Conservation (phyloP, 2,113 vertebrate species). For the Rhipidura dahli region DNA sequence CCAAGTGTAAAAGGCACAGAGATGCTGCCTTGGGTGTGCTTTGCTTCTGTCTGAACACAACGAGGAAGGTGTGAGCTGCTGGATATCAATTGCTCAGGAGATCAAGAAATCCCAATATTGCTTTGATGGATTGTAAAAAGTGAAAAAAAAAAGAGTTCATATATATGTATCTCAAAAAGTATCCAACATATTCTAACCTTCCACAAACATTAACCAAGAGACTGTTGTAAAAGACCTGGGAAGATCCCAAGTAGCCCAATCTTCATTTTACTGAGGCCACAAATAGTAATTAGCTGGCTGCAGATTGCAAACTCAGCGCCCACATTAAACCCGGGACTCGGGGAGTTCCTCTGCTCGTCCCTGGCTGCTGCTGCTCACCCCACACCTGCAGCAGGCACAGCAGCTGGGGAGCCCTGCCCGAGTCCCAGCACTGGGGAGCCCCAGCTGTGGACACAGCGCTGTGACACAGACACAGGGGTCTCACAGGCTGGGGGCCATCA, state of each 20-base stretch:
- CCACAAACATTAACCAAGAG: neutral
- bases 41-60: neutral
- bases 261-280: neutral
- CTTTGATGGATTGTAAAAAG: neutral
- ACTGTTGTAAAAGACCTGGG: neutral
- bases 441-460: neutral
- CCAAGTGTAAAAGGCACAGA: neutral
- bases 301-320: neutral
- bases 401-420: neutral
- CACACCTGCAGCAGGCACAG: neutral
- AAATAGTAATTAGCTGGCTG: neutral
- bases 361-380: neutral
- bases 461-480: neutral
- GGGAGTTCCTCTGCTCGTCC: neutral
- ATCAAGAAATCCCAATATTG: neutral
- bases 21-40: neutral
- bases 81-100: neutral
- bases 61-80: neutral
- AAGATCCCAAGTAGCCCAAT: neutral
- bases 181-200: neutral
- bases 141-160: too few species aligned
- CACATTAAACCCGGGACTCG: neutral
- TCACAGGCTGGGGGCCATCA: neutral
- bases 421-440: rapidly evolving
- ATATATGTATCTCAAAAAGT: neutral